phyloP scores from a whole-genome alignment of 1,140 invertebrate species.

The Drosophila sechellia region DNA sequence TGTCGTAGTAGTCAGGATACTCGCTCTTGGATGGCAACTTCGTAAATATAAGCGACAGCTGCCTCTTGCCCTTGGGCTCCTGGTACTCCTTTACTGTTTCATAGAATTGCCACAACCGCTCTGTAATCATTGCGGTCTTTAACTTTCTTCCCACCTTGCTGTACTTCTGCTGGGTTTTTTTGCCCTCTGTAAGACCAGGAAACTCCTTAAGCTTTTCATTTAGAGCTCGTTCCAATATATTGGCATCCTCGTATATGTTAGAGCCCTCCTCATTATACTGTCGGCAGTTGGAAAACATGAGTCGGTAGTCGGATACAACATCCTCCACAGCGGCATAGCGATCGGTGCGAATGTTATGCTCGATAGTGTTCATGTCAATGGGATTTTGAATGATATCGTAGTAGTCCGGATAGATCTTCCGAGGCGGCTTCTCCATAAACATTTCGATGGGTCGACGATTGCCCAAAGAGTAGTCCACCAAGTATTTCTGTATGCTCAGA shows the following conservation, averaged over 20 bases:
- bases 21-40: slow-evolving; percentile 96
- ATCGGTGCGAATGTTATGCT: slow-evolving; percentile 93
- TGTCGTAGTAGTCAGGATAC: slow-evolving; percentile 99
- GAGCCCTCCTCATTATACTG: slow-evolving; percentile 98
- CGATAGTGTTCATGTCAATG: slow-evolving; percentile 97
- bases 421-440: slow-evolving; percentile 98
- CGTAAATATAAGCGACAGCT: slow-evolving; percentile 96
- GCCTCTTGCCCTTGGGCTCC: slow-evolving; percentile 93
- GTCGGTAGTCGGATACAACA: slow-evolving; percentile 87
- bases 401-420: slow-evolving; percentile 97
- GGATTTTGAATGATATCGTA: slow-evolving; percentile 97
- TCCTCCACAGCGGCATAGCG: slow-evolving; percentile 87
- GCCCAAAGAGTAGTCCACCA: slow-evolving; percentile 91
- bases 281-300: slow-evolving; percentile 98
- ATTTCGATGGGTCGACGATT: slow-evolving; percentile 94
- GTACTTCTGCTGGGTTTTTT: slow-evolving; percentile 72
- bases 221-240: slow-evolving; percentile 93
- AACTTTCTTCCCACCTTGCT: slow-evolving; percentile 59
- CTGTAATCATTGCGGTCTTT: slow-evolving; percentile 85
- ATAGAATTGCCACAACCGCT: slow-evolving; percentile 94
- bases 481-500: slow-evolving; percentile 90
- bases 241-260: slow-evolving; percentile 97
- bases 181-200: slow-evolving; percentile 71
- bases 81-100: slow-evolving; percentile 95
- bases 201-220: slow-evolving; percentile 93